Conservation (phyloP, 2,113 vertebrate genomes). For the Cephalopterus ornatus region DNA sequence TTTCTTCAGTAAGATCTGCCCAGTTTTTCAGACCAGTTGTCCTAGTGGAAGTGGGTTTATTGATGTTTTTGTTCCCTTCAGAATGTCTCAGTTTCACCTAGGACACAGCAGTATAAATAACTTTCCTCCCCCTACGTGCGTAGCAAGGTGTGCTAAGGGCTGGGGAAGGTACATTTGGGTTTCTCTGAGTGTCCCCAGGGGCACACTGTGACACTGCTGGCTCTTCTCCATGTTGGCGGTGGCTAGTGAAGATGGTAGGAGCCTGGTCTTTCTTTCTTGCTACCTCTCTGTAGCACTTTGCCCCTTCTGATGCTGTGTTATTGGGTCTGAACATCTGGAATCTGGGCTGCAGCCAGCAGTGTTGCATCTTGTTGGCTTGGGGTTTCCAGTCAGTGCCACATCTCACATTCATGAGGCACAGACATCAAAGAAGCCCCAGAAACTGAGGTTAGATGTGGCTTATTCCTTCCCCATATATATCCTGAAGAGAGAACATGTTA, state of each 20-base stretch:
- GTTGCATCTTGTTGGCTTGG: neutral
- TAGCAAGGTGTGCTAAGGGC: neutral
- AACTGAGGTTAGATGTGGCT: neutral
- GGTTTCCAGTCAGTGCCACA: neutral
- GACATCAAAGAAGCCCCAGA: neutral
- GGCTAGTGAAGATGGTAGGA: accelerated
- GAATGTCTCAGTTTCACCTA: neutral
- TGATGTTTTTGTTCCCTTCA: neutral
- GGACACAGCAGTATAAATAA: neutral
- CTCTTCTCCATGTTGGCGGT: neutral
- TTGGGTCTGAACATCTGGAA: neutral
- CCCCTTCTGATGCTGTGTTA: neutral
- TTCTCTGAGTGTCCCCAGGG: neutral
- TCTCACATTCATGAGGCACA: neutral
- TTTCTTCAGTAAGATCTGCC: neutral
- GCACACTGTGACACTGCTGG: accelerated
- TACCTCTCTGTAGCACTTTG: neutral
- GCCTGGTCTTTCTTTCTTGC: neutral
- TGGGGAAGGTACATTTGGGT: neutral
- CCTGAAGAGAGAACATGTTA: neutral
- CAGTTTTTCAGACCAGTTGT: neutral
- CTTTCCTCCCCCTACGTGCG: neutral
- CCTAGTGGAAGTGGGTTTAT: neutral
- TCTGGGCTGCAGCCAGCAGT: neutral
- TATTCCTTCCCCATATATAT: neutral